Percentiles rank a stretch among this genome's conserved stretches.
phyloP scores from a whole-genome alignment of 2,888 invertebrate species.

The Caenorhabditis sulstoni region DNA sequence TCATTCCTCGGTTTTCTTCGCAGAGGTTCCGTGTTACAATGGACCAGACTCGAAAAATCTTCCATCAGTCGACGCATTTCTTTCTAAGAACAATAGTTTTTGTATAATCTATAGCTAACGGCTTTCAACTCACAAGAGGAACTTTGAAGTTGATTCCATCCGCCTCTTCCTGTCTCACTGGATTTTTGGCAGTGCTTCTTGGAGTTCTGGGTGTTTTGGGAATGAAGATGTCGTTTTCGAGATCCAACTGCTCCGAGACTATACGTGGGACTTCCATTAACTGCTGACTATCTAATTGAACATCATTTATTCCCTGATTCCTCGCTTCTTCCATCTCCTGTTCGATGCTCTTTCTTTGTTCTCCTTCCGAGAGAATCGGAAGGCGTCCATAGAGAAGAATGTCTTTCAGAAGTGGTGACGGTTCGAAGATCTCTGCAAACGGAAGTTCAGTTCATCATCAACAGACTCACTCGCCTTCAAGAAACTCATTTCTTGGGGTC shows the following conservation, averaged over 20 bases:
- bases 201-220: conserved; percentile 5
- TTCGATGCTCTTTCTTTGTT: conserved; percentile 28
- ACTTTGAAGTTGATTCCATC: conserved; percentile 6
- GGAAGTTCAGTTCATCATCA: too few species aligned
- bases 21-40: neutral
- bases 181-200: neutral
- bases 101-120: too few species aligned
- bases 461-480: neutral
- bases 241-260: conserved; percentile 1
- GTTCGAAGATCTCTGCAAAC: conserved; percentile 3
- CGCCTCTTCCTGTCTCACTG: neutral
- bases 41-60: conserved; percentile 27
- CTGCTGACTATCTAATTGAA: neutral
- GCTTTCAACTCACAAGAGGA: conserved; percentile 5
- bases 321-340: conserved; percentile 39
- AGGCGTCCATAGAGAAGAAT: conserved; percentile 15
- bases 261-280: conserved; percentile 1
- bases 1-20: neutral
- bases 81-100: conserved; percentile 1
- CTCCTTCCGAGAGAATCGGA: conserved; percentile 8
- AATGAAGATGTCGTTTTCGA: neutral
- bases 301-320: neutral
- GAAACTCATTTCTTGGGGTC: neutral
- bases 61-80: conserved; percentile 35
- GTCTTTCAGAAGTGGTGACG: conserved; percentile 1